These are phyloP conservation scores for Gambusia affinis DNA, from an alignment of 2,113 vertebrate genomes.

Conservation along the genomic window DNA sequence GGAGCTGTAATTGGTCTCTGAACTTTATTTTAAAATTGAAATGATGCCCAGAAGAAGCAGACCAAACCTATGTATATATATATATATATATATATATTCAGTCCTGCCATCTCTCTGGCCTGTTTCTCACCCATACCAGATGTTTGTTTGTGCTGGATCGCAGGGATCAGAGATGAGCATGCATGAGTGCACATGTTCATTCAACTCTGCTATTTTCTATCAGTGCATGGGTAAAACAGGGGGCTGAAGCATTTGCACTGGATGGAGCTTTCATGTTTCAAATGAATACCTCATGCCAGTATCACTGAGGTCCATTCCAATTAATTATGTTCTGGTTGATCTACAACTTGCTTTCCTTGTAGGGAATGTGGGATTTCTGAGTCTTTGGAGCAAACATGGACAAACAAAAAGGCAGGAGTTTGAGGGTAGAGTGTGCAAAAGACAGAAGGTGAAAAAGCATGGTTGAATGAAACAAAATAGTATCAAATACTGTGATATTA, in stretches of 20 bases:
- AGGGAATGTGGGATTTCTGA: constrained; percentile 38
- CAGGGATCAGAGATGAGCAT: constrained; percentile 43
- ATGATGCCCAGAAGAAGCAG: constrained; percentile 4
- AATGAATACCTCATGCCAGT: constrained; percentile 10
- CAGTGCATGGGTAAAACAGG: constrained; percentile 37
- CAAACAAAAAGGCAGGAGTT: constrained; percentile 32
- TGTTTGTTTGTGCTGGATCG: constrained; percentile 41
- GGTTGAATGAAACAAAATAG: constrained; percentile 30
- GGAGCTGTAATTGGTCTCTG: constrained; percentile 15
- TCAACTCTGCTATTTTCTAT: constrained; percentile 24
- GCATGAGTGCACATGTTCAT: constrained; percentile 29
- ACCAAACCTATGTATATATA: not conserved
- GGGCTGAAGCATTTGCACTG: constrained; percentile 28
- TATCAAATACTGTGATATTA: constrained; percentile 38
- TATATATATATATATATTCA: constrained; percentile 24
- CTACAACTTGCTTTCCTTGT: not conserved
- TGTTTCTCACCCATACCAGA: constrained; percentile 14
- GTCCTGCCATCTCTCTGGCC: not conserved
- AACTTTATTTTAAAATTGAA: constrained; percentile 11
- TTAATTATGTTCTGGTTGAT: not conserved
- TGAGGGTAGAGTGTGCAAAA: constrained; percentile 8
- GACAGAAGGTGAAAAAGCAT: constrained; percentile 11
- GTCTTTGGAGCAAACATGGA: constrained; percentile 37
- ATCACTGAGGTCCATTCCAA: not conserved
- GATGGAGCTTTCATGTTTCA: constrained; percentile 12